Evolutionary conservation across 92 coral and sea anemone genomes (phyloP).

Genomic region (Siderastrea siderea): DNA sequence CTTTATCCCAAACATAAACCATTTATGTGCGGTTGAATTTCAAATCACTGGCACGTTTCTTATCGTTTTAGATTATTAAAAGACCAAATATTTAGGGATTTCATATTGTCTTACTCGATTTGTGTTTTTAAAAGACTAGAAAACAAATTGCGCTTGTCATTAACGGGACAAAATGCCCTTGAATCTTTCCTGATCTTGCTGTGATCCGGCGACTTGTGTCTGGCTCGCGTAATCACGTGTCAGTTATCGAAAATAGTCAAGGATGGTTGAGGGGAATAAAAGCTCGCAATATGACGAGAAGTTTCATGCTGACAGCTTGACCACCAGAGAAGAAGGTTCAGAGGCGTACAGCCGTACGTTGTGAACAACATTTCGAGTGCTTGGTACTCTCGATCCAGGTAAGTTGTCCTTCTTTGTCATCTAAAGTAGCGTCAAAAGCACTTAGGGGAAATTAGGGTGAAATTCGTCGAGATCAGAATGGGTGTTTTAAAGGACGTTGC

Average conservation of each 20-base stretch:
- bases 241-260: background rate
- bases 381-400: background rate
- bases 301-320: background rate
- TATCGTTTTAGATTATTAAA: background rate
- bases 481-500: background rate
- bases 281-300: constrained; percentile 1
- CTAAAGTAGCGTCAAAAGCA: background rate
- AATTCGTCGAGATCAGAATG: background rate
- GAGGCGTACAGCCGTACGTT: background rate
- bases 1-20: background rate
- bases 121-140: background rate
- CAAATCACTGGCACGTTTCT: constrained; percentile 1
- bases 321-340: constrained; percentile 4
- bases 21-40: background rate
- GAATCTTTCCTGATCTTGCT: constrained; percentile 11
- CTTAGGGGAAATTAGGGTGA: background rate
- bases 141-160: constrained; percentile 15
- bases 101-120: background rate
- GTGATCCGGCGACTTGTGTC: constrained; percentile 29
- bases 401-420: background rate
- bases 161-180: background rate
- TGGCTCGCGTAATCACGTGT: background rate
- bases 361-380: too few species aligned
- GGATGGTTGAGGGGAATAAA: background rate
- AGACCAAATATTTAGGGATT: background rate